Evolutionary conservation across 2,797 vertebrate genomes (phyloP).

Genomic region (Poeciliopsis infans): DNA sequence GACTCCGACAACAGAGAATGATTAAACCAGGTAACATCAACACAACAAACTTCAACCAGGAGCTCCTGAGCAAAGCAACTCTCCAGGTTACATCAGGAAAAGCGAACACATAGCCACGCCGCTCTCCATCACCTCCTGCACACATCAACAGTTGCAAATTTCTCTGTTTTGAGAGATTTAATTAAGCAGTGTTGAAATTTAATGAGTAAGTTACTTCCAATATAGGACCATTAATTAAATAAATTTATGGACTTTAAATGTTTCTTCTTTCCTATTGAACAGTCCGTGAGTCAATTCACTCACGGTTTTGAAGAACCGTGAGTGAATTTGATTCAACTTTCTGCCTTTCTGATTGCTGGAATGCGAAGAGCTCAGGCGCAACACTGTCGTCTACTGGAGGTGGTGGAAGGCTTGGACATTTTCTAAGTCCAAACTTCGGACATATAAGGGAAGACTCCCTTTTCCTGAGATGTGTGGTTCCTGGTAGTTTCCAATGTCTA

Average conservation of each 20-base stretch:
- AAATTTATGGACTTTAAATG: background rate
- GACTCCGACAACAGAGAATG: slow-evolving; percentile 8
- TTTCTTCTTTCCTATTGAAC: background rate
- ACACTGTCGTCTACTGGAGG: too few relatives aligned
- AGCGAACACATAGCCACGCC: background rate
- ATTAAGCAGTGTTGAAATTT: background rate
- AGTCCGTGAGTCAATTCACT: background rate
- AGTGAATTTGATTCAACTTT: background rate
- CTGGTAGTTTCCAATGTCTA: too few relatives aligned
- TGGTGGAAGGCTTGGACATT: too few relatives aligned
- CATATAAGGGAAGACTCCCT: too few relatives aligned
- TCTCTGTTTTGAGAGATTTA: background rate
- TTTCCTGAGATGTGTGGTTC: too few relatives aligned
- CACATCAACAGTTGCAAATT: background rate
- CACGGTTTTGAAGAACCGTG: background rate
- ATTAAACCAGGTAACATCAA: slow-evolving; percentile 19
- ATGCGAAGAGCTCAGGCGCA: too few relatives aligned
- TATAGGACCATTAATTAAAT: background rate
- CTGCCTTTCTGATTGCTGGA: background rate
- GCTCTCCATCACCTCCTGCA: background rate
- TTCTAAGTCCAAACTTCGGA: too few relatives aligned
- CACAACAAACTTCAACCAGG: slow-evolving; percentile 15
- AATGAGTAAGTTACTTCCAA: background rate
- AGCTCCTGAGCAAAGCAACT: slow-evolving; percentile 34
- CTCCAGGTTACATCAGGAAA: background rate